A percentile compares a stretch with the other conserved stretches of the same genome.
Conservation (phyloP, 2,888 invertebrate genomes). For the Helobdella robusta region DNA sequence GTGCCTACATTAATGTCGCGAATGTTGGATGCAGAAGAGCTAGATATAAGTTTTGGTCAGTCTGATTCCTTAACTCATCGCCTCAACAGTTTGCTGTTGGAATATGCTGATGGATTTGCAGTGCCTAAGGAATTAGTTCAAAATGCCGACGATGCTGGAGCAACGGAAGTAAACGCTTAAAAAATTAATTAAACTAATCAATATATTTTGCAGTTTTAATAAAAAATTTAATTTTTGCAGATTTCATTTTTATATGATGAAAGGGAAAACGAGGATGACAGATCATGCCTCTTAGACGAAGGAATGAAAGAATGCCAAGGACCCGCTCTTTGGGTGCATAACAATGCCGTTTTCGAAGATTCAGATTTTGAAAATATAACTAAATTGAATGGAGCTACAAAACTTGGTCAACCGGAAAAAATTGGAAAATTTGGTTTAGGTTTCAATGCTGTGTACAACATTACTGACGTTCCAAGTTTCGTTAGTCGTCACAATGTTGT, state of each 20-base stretch:
- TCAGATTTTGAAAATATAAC: conserved; percentile 43
- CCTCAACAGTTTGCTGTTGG: conserved; percentile 37
- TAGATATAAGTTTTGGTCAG: conserved; percentile 40
- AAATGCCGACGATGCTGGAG: conserved; percentile 46
- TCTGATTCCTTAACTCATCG: conserved; percentile 40
- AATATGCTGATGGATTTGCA: conserved; percentile 40
- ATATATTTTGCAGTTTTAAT: too few relatives aligned
- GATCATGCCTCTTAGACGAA: conserved; percentile 38
- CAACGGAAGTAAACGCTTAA: conserved; percentile 36
- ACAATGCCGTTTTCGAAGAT: conserved; percentile 42
- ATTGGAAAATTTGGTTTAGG: conserved; percentile 45
- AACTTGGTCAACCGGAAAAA: conserved; percentile 39
- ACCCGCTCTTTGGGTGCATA: conserved; percentile 44
- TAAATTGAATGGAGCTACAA: conserved; percentile 43
- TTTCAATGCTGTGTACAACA: conserved; percentile 46
- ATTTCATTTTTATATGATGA: conserved; percentile 40
- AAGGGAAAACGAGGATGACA: conserved; percentile 38
- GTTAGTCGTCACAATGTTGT: conserved; percentile 41
- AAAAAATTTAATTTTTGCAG: not conserved
- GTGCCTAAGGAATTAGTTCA: conserved; percentile 45
- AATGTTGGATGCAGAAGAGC: conserved; percentile 36
- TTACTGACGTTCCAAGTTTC: conserved; percentile 46
- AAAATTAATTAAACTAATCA: not conserved
- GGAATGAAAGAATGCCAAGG: conserved; percentile 43
- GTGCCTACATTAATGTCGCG: conserved; percentile 39